These are phyloP conservation scores for Elymnias hypermnestra DNA, from an alignment of 1,140 invertebrate species.

Conservation along the genomic window DNA sequence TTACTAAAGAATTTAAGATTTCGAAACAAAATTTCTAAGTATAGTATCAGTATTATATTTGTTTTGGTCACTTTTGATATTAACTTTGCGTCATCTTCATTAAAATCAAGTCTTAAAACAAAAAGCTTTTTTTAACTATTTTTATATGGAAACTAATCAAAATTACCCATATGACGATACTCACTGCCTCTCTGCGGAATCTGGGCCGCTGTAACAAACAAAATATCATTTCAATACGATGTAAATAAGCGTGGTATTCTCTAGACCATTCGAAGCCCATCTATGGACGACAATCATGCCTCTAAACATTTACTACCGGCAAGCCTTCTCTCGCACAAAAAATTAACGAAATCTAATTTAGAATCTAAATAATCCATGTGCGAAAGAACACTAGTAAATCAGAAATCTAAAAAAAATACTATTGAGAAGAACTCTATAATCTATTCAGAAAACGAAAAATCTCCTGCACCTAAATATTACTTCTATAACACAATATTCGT, in stretches of 20 bases:
- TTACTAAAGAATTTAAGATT: too few relatives aligned
- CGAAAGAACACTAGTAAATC: constrained; percentile 1
- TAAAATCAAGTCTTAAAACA: too few relatives aligned
- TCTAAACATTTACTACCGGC: constrained; percentile 47
- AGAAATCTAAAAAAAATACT: constrained; percentile 5
- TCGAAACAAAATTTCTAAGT: too few relatives aligned
- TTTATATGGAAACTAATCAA: constrained; percentile 14
- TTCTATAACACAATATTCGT: neutral
- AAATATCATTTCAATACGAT: constrained; percentile 23
- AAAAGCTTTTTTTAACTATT: too few relatives aligned
- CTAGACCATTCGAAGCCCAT: constrained; percentile 33
- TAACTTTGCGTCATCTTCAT: too few relatives aligned
- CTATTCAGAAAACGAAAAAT: neutral
- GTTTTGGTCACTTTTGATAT: too few relatives aligned
- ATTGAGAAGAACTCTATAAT: constrained; percentile 2
- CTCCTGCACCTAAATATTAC: neutral
- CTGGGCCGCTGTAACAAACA: constrained; percentile 89
- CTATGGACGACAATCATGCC: constrained; percentile 64
- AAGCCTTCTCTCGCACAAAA: constrained; percentile 29
- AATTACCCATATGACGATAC: constrained; percentile 56
- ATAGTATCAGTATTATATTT: too few relatives aligned
- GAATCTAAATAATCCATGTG: neutral
- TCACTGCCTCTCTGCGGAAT: constrained; percentile 91
- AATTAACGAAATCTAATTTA: neutral
- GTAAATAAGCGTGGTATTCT: neutral